Evolutionary conservation across 2,888 invertebrate species (phyloP).

Genomic region (Marronus borbonicus): DNA sequence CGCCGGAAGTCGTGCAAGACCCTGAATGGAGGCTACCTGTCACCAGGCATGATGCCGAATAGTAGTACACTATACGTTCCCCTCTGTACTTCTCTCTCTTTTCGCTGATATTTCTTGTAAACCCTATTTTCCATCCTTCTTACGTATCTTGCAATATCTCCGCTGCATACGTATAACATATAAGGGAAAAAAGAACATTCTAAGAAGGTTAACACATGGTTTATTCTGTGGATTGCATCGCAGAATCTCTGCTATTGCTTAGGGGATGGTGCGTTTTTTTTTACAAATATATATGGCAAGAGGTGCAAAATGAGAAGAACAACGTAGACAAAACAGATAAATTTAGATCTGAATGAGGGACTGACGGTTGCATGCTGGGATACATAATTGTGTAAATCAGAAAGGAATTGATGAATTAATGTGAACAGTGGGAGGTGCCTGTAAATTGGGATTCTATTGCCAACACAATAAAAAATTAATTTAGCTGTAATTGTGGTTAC

Average conservation of each 20-base stretch:
- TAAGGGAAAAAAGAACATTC: not conserved
- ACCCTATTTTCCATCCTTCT: not conserved
- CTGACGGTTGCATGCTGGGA: not conserved
- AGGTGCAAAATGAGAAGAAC: slow-evolving; percentile 29
- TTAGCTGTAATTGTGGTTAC: no score
- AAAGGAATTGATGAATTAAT: not conserved
- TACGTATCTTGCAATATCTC: slow-evolving; percentile 15
- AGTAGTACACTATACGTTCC: not conserved
- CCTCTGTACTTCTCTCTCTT: slow-evolving; percentile 9
- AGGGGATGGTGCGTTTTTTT: slow-evolving; percentile 16
- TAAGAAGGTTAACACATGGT: slow-evolving; percentile 40
- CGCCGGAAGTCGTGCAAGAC: slow-evolving; percentile 66
- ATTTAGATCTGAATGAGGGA: slow-evolving; percentile 11
- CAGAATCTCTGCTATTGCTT: not conserved
- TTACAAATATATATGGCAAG: not conserved
- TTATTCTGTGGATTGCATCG: slow-evolving; percentile 43
- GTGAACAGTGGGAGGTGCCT: not conserved
- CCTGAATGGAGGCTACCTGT: slow-evolving; percentile 64
- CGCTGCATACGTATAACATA: not conserved
- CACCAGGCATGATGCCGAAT: slow-evolving; percentile 51
- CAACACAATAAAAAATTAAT: no score
- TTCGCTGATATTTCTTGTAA: not conserved
- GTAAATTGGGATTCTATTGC: no score
- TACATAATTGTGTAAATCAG: not conserved
- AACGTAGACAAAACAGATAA: slow-evolving; percentile 32